Base-by-base conservation (phyloP, 2,888 invertebrate genomes). In the Noctua pronuba region DNA sequence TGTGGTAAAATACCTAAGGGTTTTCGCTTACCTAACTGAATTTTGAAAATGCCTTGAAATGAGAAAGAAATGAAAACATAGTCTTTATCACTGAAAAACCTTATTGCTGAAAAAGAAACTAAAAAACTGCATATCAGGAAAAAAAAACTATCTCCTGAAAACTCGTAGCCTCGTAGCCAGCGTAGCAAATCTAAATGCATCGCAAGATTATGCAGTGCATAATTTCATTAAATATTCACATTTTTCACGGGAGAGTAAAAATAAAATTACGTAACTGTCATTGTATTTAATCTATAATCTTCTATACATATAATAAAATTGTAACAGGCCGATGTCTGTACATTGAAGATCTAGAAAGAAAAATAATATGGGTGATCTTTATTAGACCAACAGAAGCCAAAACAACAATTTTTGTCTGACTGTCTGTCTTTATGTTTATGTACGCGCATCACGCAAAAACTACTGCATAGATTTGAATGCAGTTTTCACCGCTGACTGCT, bases 201-300 rank as follows among this genome's bases (percentile, higher is more conserved):
- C 16, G 7, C 7, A 46, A 46, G 11, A 49, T 28, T 21, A n/a
- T 52, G 31, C 0, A n/a, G 28, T 31, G 21, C n/a, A 35, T 35
- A 24, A 31, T 21, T 49, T 18, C 7, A 21, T 41, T 38, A 7
- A 10, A 41, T 7, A 10, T n/a, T 31, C 10, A 46, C 11, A 44
- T 35, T 79, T 28, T 28, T 24, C 35, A 8, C 18, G 44, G 8
- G 44, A 10, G 44, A 46, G 44, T 55, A 10, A 58, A 38, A 76
- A 35, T 28, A 64, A 52, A 44, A 62, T 44, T 1, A 31, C 4
- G 10, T 24, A n/a, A 28, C 7, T 52, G n/a, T 24, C n/a, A 52
- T 28, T 62, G 35, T 35, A 44, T 71, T 49, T 68, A 4, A 78
- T 64, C n/a, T 44, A 49, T 6, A 73, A 46, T 8, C n/a, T n/a